phyloP scores from a whole-genome alignment of 2,113 vertebrate species.

The Entelurus aequoreus region DNA sequence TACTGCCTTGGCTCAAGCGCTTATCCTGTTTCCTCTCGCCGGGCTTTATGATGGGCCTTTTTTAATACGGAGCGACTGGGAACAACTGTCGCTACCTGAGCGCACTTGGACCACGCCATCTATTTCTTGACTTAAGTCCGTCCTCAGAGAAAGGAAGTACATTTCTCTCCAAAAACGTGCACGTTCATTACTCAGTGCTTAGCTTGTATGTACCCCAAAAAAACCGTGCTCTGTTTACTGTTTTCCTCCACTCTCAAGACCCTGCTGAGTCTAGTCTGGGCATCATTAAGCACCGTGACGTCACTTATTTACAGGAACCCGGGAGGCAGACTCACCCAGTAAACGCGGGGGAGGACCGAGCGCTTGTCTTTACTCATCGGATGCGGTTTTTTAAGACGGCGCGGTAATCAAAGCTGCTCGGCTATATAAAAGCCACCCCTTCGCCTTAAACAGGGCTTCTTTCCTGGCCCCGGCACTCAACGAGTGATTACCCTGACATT shows the following conservation, averaged over 20 bases:
- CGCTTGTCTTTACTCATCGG: constrained; percentile 71
- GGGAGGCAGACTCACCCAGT: constrained; percentile 63
- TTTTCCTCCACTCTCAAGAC: constrained; percentile 24
- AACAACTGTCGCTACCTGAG: constrained; percentile 67
- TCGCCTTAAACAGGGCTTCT: constrained; percentile 61
- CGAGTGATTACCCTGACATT: constrained; percentile 64
- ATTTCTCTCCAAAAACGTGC: constrained; percentile 1
- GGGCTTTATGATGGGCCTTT: constrained; percentile 72
- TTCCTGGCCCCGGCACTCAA: constrained; percentile 45
- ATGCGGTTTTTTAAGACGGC: constrained; percentile 71
- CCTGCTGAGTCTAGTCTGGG: constrained; percentile 55
- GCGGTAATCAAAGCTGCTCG: constrained; percentile 66
- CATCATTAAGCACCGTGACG: constrained; percentile 67
- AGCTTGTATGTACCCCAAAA: constrained; percentile 1
- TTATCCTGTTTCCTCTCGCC: constrained; percentile 77
- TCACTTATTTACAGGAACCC: constrained; percentile 77
- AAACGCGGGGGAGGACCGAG: constrained; percentile 68
- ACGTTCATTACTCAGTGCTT: constrained; percentile 16
- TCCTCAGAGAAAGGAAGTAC: constrained; percentile 13
- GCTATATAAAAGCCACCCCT: constrained; percentile 66
- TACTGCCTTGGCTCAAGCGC: constrained; percentile 76
- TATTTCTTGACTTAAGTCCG: not conserved
- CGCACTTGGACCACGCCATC: not conserved
- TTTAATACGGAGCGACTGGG: constrained; percentile 66
- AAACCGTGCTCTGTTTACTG: constrained; percentile 31